phyloP scores from a whole-genome alignment of 2,888 invertebrate species.

The Amaurobius ferox region DNA sequence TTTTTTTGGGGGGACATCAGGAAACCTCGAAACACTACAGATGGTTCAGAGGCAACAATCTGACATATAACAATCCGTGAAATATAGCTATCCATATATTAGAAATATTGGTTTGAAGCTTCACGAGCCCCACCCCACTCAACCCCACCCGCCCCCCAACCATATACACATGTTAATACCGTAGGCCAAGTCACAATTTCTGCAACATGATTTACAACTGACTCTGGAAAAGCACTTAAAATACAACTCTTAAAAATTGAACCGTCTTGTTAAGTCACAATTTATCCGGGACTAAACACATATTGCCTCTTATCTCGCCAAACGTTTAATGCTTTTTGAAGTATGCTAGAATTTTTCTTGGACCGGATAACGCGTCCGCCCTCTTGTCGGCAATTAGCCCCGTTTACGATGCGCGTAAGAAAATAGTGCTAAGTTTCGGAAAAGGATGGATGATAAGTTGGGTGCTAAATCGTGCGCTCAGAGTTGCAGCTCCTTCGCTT shows the following conservation, averaged over 20 bases:
- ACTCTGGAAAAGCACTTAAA: conserved; percentile 55
- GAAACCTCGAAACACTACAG: too few relatives aligned
- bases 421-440: conserved; percentile 39
- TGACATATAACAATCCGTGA: too few relatives aligned
- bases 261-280: conserved; percentile 47
- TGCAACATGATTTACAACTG: not conserved
- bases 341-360: conserved; percentile 51
- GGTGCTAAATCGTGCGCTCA: conserved; percentile 69
- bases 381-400: conserved; percentile 71
- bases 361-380: conserved; percentile 63
- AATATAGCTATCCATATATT: too few relatives aligned
- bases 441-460: conserved; percentile 61
- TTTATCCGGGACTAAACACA: conserved; percentile 50
- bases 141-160: too few relatives aligned
- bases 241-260: conserved; percentile 47
- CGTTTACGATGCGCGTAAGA: conserved; percentile 47
- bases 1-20: too few relatives aligned
- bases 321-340: conserved; percentile 61
- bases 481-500: conserved; percentile 16
- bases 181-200: too few relatives aligned
- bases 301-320: conserved; percentile 54
- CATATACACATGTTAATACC: too few relatives aligned
- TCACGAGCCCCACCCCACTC: too few relatives aligned
- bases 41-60: too few relatives aligned
- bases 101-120: too few relatives aligned